These are phyloP conservation scores for Pangasius sanitwongsei DNA, from an alignment of 2,797 vertebrate genomes.

Conservation along the genomic window DNA sequence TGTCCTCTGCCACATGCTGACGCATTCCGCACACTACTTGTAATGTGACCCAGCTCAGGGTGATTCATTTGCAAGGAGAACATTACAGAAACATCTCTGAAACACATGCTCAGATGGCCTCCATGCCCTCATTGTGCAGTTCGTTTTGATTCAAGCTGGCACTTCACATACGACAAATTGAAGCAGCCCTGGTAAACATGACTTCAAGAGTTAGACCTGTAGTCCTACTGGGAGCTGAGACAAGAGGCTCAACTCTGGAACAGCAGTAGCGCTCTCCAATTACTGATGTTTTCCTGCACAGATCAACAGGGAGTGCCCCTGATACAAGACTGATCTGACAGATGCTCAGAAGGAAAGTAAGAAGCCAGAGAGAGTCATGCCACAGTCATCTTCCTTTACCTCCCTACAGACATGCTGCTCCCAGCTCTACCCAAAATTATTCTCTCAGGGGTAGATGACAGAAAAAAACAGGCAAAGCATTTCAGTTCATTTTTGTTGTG, in stretches of 20 bases:
- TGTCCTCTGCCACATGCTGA: constrained; percentile 28
- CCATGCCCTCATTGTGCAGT: constrained; percentile 12
- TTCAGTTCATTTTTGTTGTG: constrained; percentile 27
- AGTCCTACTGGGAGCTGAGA: constrained; percentile 43
- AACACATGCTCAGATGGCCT: constrained; percentile 30
- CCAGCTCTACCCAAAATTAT: constrained; percentile 19
- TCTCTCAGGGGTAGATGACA: constrained; percentile 42
- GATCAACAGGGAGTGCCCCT: constrained; percentile 48
- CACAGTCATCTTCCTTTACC: constrained; percentile 12
- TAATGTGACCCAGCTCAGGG: constrained; percentile 35
- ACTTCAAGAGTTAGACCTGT: constrained; percentile 41
- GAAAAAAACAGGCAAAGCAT: constrained; percentile 6
- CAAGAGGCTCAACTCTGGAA: constrained; percentile 23
- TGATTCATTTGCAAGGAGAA: constrained; percentile 32
- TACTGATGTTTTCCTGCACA: constrained; percentile 48
- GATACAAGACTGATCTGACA: constrained; percentile 53
- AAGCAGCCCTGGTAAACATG: constrained; percentile 37
- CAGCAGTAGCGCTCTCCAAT: constrained; percentile 53
- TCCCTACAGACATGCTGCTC: constrained; percentile 46
- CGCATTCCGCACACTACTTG: constrained; percentile 25
- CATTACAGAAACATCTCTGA: constrained; percentile 35
- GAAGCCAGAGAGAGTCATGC: constrained; percentile 34
- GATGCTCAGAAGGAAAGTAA: constrained; percentile 44
- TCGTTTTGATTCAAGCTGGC: constrained; percentile 49
- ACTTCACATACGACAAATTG: constrained; percentile 46